Conservation (phyloP, 2,113 vertebrate species). For the Periophthalmodon schlosseri region DNA sequence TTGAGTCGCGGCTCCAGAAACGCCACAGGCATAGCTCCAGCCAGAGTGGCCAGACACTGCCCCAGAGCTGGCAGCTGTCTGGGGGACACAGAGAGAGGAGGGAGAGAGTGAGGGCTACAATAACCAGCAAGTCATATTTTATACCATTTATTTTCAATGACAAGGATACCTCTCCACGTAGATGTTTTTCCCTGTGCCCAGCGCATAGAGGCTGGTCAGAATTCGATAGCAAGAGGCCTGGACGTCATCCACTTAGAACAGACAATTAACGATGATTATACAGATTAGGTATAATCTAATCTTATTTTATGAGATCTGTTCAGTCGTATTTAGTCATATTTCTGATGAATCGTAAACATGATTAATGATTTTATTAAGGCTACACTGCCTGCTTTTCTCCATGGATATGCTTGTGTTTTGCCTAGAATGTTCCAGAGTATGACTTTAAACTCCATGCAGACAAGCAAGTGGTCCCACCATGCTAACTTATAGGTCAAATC, state of each 20-base stretch:
- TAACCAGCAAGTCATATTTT: neutral
- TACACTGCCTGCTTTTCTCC: no score
- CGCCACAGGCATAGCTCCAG: conserved; percentile 94
- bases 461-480: no score
- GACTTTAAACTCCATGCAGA: no score
- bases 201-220: conserved; percentile 91
- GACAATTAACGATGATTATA: conserved; percentile 8
- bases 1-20: conserved; percentile 96
- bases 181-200: conserved; percentile 98
- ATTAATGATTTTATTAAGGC: no score
- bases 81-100: conserved; percentile 26
- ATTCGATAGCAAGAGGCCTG: conserved; percentile 97
- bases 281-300: neutral
- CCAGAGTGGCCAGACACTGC: conserved; percentile 94
- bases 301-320: no score
- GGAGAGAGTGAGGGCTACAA: conserved; percentile 3
- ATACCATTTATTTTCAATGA: conserved; percentile 7
- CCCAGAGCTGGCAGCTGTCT: conserved; percentile 98
- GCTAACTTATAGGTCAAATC: no score
- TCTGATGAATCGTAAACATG: no score
- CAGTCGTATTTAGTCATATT: no score
- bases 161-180: conserved; percentile 94
- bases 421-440: no score
- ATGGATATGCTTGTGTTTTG: no score
- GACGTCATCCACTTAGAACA: conserved; percentile 89